Percentiles rank a stretch among this genome's conserved stretches.
Evolutionary conservation across 2,113 vertebrate species (phyloP).

Genomic region (Phrynosoma blainvillii): DNA sequence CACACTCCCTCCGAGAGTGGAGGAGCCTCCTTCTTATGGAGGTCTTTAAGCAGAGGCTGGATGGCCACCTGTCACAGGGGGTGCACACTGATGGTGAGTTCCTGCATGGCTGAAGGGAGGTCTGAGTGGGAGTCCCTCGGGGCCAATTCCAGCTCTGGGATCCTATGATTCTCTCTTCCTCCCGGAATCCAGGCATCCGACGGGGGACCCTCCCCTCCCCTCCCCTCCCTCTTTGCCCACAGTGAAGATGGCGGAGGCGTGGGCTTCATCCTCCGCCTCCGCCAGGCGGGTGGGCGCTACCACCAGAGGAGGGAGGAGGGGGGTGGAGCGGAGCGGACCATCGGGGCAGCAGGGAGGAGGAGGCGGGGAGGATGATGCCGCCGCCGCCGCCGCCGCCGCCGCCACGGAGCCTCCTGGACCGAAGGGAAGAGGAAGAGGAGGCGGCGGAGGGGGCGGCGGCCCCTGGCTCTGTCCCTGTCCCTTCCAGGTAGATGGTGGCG

Average conservation of each 20-base stretch:
- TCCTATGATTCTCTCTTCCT: too few relatives aligned
- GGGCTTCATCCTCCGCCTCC: constrained; percentile 69
- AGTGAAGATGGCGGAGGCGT: constrained; percentile 65
- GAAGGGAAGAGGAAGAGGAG: constrained; percentile 66
- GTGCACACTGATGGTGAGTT: too few relatives aligned
- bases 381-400: constrained; percentile 59
- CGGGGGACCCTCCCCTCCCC: not conserved
- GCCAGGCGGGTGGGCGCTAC: constrained; percentile 73
- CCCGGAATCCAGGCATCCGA: too few relatives aligned
- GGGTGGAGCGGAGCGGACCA: constrained; percentile 70
- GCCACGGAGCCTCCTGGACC: constrained; percentile 72
- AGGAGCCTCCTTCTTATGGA: too few relatives aligned
- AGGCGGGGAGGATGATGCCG: not conserved
- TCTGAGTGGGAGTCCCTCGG: too few relatives aligned
- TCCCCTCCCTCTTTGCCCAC: constrained; percentile 24
- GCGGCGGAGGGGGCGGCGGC: constrained; percentile 74
- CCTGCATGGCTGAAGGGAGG: too few relatives aligned
- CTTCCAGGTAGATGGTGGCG: constrained; percentile 44
- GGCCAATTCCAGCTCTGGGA: too few relatives aligned
- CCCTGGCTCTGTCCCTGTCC: constrained; percentile 54
- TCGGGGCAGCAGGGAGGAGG: constrained; percentile 66
- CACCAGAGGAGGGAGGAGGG: constrained; percentile 56
- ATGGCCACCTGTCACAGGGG: too few relatives aligned
- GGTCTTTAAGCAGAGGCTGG: too few relatives aligned
- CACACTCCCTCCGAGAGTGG: too few relatives aligned